Evolutionary conservation across 2,113 vertebrate species (phyloP), one percentile per base, ranked within the genome.

Genomic region (Centrocercus urophasianus): DNA sequence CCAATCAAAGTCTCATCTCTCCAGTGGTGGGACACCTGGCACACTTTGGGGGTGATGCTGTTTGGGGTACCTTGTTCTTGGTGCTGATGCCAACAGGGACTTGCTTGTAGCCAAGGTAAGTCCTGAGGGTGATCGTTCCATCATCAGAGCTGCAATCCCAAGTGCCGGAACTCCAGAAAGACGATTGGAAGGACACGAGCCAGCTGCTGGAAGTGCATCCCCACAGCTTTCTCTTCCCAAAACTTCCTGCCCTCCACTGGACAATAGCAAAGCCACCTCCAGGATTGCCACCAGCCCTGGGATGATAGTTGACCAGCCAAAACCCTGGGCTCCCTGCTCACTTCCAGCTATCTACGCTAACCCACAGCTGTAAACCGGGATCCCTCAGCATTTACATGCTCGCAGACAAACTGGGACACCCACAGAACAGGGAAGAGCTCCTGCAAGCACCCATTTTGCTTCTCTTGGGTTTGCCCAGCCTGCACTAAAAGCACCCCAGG

Each of bases 11-110:
- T 34, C n/a, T 5, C n/a, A 24, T 42, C 74, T 76, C 91, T 54
- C 25, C 21, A 15, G 36, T 30, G 28, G 12, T 40, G 82, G 59
- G 48, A 28, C 1, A 3, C 10, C 30, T 36, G 1, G 1, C 27
- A 73, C 20, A 25, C 38, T 83, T 36, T 16, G 22, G 43, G 69
- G 0, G 2, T 45, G 36, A 47, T 7, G 24, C 1, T n/a, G 36
- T 86, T 10, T 5, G 5, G 18, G 4, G 22, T 94, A 93, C 93
- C 90, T 96, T 92, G 77, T 90, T 88, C 88, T 83, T 21, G 20
- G 47, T 28, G 28, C 34, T 43, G 73, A 69, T 63, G 36, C 43
- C 11, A 47, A 34, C 56, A 48, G n/a, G 6, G 59, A 84, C 54
- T 83, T 65, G 72, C 38, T 52, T 21, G 1, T 1, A 92, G 38